Conservation (phyloP, 2,888 invertebrate genomes). For the Diadegma fenestrale region DNA sequence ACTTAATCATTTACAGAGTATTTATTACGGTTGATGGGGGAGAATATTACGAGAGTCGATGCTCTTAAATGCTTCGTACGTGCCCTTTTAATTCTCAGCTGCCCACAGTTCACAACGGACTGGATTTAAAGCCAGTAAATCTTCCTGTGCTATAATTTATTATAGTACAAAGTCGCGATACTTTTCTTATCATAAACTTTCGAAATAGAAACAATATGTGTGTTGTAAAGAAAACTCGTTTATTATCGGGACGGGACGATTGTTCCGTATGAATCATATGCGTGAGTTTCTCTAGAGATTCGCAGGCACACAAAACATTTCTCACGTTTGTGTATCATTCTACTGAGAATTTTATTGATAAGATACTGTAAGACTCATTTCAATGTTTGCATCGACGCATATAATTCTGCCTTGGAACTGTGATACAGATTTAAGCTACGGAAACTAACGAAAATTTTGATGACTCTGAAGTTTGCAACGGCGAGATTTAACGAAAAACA, state of each 20-base stretch:
- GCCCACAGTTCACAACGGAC: not conserved
- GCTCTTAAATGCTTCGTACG: not conserved
- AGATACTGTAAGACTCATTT: not conserved
- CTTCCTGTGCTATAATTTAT: slow-evolving; percentile 18
- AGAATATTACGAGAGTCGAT: not conserved
- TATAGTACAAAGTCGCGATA: slow-evolving; percentile 19
- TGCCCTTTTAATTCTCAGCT: not conserved
- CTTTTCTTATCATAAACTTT: slow-evolving; percentile 34
- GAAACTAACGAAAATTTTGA: not conserved
- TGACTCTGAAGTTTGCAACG: no score
- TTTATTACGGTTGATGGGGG: slow-evolving; percentile 1
- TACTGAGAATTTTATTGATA: not conserved
- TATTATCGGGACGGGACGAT: slow-evolving; percentile 39
- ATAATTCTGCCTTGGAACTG: not conserved
- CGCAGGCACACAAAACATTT: not conserved
- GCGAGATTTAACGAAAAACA: no score
- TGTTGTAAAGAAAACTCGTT: slow-evolving; percentile 18
- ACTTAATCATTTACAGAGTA: slow-evolving; percentile 13
- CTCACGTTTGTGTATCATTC: not conserved
- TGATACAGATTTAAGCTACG: not conserved
- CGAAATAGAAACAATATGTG: slow-evolving; percentile 40
- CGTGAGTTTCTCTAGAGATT: not conserved
- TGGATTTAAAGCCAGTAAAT: slow-evolving; percentile 18
- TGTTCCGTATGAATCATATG: slow-evolving; percentile 21
- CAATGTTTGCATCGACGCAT: not conserved